Conservation (phyloP, 2,888 invertebrate genomes). For the Chymomyza amoena region DNA sequence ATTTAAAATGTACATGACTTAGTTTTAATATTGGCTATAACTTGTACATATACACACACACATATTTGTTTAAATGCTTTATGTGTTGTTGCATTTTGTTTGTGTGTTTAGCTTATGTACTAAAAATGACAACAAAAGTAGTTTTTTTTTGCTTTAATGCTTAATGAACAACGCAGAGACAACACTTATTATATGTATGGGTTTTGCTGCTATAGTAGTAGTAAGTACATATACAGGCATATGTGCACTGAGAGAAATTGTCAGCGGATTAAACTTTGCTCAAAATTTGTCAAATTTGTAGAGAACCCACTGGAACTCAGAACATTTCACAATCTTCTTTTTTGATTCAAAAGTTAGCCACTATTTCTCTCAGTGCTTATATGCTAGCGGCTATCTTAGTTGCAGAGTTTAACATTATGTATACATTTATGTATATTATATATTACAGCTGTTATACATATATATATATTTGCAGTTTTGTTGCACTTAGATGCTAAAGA, state of each 20-base stretch:
- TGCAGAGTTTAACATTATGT: neutral
- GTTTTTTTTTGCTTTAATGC: neutral
- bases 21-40: constrained; percentile 27
- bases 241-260: neutral
- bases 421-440: neutral
- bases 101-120: neutral
- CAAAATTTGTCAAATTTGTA: too few relatives aligned
- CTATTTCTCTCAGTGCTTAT: neutral
- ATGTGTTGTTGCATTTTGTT: neutral
- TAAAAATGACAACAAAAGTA: neutral
- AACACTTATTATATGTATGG: neutral
- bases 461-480: neutral
- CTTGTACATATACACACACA: constrained; percentile 33
- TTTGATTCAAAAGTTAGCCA: too few relatives aligned
- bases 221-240: constrained; percentile 31
- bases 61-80: too few relatives aligned
- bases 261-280: too few relatives aligned
- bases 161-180: neutral
- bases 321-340: too few relatives aligned
- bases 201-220: neutral
- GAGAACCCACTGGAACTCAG: too few relatives aligned
- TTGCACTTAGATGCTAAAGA: neutral
- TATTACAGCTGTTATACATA: neutral
- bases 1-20: constrained; percentile 58
- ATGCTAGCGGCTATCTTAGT: neutral